Base-by-base conservation (phyloP, 2,888 invertebrate genomes). In the Hypena proboscidalis region DNA sequence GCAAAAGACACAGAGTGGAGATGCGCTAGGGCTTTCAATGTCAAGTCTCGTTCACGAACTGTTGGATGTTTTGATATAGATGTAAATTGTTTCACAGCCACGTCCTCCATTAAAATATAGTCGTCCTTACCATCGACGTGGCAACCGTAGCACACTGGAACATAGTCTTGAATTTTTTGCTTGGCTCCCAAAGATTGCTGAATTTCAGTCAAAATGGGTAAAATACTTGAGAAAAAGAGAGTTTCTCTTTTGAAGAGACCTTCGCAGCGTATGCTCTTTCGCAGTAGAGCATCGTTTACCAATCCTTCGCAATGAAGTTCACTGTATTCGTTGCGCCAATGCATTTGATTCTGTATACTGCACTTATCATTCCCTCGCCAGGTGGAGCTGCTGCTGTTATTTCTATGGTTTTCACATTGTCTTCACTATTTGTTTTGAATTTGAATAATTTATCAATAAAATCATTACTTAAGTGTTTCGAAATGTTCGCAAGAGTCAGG, bases 1-100 rank as follows among this genome's bases (percentile, higher is more conserved):
- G 69, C 76, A 8, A 83, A 62, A 0, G 83, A 83, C 0, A 77
- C 73, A 1, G 83, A 75, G 23, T 84, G 83, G 4, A 82, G 57
- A 57, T 83, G 83, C 3, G 80, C 80, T n/a, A 83, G 48, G 0
- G 65, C 55, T 37, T 67, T 74, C 2, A 83, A 53, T 5, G 60
- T 67, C 10, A 53, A 36, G 37, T 81, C 65, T 45, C 67, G 68
- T 46, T 80, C 68, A 1, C 34, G 21, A 31, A 49, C 35, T 2
- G 67, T 69, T 7, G 74, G 72, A 32, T 47, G 41, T 38, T 51
- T 58, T 1, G 69, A 41, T n/a, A 77, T 38, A 2, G 75, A 39
- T 8, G n/a, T 13, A 36, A 58, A 77, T 27, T 59, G 40, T 2
- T 40, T 61, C 14, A 76, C 77, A n/a, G 56, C 37, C 11, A 84